Conservation (phyloP, 2,113 vertebrate genomes). For the Calypte anna region DNA sequence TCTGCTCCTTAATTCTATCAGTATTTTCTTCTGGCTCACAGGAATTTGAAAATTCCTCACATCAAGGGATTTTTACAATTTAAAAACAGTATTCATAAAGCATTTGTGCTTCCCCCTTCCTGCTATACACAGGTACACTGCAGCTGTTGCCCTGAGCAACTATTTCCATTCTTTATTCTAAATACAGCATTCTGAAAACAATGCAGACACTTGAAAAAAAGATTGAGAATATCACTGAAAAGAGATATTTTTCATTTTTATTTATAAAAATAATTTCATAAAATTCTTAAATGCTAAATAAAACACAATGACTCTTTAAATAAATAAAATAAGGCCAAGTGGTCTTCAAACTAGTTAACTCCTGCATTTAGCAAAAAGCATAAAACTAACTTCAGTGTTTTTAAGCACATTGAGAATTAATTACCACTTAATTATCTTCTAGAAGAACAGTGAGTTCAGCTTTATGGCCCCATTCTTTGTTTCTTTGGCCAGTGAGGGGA, state of each 20-base stretch:
- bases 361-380: background rate
- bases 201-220: background rate
- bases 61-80: background rate
- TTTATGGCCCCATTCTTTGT: background rate
- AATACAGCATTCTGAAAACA: constrained; percentile 15
- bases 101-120: background rate
- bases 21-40: background rate
- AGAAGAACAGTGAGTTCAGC: background rate
- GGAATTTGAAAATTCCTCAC: background rate
- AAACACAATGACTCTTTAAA: background rate
- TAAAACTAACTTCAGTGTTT: background rate
- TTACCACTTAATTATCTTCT: background rate
- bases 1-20: background rate
- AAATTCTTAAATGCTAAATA: background rate
- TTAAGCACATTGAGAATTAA: constrained; percentile 4
- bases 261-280: background rate
- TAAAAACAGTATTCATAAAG: background rate
- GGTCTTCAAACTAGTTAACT: background rate
- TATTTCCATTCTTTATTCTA: constrained; percentile 14
- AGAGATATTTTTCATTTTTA: background rate
- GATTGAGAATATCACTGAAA: background rate
- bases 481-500: background rate
- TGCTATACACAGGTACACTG: background rate
- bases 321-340: background rate
- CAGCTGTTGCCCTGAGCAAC: constrained; percentile 27